Evolutionary conservation across 2,113 vertebrate genomes (phyloP).

Genomic region (Hepsetus odoe): DNA sequence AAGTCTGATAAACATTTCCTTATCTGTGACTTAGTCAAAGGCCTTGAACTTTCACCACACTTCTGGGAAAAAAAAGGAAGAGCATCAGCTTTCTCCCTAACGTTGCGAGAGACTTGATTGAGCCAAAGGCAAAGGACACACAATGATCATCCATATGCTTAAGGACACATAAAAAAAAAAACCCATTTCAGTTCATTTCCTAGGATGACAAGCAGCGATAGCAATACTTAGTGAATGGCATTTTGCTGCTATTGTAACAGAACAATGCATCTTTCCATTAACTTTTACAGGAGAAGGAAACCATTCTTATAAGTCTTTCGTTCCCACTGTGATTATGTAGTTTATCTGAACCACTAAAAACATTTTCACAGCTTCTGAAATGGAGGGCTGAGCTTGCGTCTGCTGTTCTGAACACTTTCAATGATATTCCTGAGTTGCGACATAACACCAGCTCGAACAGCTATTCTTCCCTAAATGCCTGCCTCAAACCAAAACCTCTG

Average conservation of each 20-base stretch:
- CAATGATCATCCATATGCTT: too few relatives aligned
- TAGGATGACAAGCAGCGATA: too few relatives aligned
- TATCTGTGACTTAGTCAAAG: background rate
- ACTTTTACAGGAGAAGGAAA: too few relatives aligned
- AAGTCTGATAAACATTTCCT: background rate
- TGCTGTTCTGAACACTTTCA: background rate
- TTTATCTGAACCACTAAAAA: background rate
- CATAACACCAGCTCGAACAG: background rate
- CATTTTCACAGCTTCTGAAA: background rate
- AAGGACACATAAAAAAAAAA: too few relatives aligned
- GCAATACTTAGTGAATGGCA: too few relatives aligned
- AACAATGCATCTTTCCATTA: too few relatives aligned
- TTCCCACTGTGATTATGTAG: too few relatives aligned
- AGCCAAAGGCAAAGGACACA: background rate
- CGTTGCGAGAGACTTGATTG: background rate
- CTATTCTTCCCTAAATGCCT: background rate
- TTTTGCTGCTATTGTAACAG: too few relatives aligned
- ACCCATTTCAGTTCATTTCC: too few relatives aligned
- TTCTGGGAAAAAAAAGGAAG: conserved; percentile 13
- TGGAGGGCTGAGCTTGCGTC: background rate
- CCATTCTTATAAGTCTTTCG: too few relatives aligned
- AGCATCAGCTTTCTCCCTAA: background rate
- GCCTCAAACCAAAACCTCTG: background rate
- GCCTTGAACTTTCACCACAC: conserved; percentile 48
- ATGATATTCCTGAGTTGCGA: background rate